Percentiles rank a stretch among this genome's conserved stretches.
These are phyloP conservation scores for Colius striatus DNA, from an alignment of 2,113 vertebrate genomes.

Conservation along the genomic window DNA sequence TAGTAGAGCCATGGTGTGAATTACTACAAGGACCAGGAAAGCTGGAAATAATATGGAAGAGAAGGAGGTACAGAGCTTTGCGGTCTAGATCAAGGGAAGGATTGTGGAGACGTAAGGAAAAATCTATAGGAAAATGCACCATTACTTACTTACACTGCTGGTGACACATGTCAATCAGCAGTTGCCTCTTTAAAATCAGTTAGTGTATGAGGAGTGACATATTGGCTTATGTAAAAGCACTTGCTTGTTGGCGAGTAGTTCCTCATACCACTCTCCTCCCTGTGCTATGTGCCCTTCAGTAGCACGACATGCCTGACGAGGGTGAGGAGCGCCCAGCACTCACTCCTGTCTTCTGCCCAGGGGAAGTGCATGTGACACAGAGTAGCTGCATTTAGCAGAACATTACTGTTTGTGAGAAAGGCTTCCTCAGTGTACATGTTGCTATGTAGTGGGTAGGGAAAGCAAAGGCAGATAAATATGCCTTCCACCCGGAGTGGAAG, in stretches of 20 bases:
- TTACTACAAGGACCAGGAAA: background rate
- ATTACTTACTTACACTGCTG: background rate
- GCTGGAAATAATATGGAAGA: background rate
- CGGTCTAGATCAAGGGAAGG: background rate
- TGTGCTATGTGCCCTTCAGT: background rate
- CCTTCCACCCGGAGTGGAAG: background rate
- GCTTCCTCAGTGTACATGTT: background rate
- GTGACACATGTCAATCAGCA: background rate
- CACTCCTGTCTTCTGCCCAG: accelerated
- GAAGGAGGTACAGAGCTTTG: background rate
- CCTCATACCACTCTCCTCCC: background rate
- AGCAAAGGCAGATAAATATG: background rate
- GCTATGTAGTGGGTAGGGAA: background rate
- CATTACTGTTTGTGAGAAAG: accelerated
- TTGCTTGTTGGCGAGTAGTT: background rate
- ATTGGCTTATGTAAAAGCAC: background rate
- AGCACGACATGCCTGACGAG: background rate
- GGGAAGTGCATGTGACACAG: background rate
- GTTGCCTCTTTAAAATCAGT: background rate
- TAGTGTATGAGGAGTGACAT: background rate
- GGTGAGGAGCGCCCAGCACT: background rate
- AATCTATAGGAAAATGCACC: background rate
- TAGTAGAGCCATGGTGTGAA: background rate
- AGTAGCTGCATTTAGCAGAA: background rate
- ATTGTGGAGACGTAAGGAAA: background rate